Evolutionary conservation across 2,113 vertebrate genomes (phyloP), one percentile per base, ranked within the genome.

Genomic region (Tragelaphus scriptus): DNA sequence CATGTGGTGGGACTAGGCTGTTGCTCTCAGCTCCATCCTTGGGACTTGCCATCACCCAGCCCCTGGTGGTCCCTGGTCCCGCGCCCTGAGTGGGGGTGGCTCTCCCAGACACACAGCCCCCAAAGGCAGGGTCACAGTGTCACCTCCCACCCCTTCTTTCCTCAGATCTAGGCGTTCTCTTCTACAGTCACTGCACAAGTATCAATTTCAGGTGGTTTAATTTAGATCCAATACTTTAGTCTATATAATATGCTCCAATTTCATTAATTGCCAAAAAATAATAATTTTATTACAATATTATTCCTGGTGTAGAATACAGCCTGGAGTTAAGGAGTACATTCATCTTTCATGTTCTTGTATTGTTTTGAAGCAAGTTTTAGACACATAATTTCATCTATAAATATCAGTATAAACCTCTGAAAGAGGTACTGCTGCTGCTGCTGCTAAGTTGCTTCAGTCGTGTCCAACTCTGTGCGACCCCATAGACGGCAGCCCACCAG

Each of bases 11-110:
- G n/a, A 40, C n/a, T 40, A n/a, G 14, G 25, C 55, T 51, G 55
- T 21, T 59, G 68, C 44, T 61, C 32, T 61, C 44, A 21, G 65
- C 53, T 75, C 40, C n/a, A 47, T 61, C 44, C 32, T 16, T 28
- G 75, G 44, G 44, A 79, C 44, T 79, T 79, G 44, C 44, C 75
- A 5, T 49, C 0, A 0, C 44, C 75, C 44, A 47, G 30, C 12
- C 55, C 23, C 28, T 36, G 16, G 55, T 44, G 7, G 5, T 13
- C 40, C 36, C 17, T 44, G 49, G 9, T 44, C 53, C 51, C 0
- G 0, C 2, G 8, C 55, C 65, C 40, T 32, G 13, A 7, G 4
- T 14, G 10, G 53, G 30, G 23, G 23, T 5, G 8, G 23, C 23
- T 49, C 10, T 51, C 63, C 81, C 25, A 4, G 32, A 15, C 26